phyloP scores from a whole-genome alignment of 2,113 vertebrate species.

The Takifugu bimaculatus region DNA sequence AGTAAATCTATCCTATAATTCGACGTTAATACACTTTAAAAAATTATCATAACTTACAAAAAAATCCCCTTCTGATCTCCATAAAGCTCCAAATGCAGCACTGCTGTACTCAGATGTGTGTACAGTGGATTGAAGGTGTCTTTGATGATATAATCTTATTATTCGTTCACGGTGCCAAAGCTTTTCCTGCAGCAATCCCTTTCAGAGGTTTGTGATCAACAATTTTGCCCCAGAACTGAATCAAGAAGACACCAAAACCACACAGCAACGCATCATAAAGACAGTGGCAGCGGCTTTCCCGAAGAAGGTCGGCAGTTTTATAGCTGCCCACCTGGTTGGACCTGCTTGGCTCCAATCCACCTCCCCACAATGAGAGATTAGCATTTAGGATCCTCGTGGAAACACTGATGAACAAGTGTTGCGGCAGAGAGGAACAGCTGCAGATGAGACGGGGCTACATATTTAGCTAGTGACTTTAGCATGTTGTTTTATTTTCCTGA shows the following conservation, averaged over 20 bases:
- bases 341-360: constrained; percentile 13
- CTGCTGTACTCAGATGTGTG: neutral
- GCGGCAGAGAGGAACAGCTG: neutral
- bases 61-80: neutral
- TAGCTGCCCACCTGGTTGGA: constrained; percentile 26
- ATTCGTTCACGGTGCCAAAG: too few species aligned
- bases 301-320: constrained; percentile 30
- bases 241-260: constrained; percentile 15
- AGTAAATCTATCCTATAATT: constrained; percentile 2
- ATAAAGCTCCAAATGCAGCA: neutral
- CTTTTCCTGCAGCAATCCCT: neutral
- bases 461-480: neutral
- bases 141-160: neutral
- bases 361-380: constrained; percentile 2
- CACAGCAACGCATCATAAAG: constrained; percentile 38
- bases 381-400: neutral
- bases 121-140: neutral
- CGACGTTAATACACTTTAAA: neutral
- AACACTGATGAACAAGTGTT: neutral
- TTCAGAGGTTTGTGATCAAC: neutral
- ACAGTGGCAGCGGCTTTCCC: constrained; percentile 40
- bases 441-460: neutral
- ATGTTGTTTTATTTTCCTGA: neutral
- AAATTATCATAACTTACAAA: constrained; percentile 5
- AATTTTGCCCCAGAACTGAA: constrained; percentile 5